These are phyloP conservation scores for Pediacus dermestoides DNA, from an alignment of 2,888 invertebrate genomes.

Conservation along the genomic window DNA sequence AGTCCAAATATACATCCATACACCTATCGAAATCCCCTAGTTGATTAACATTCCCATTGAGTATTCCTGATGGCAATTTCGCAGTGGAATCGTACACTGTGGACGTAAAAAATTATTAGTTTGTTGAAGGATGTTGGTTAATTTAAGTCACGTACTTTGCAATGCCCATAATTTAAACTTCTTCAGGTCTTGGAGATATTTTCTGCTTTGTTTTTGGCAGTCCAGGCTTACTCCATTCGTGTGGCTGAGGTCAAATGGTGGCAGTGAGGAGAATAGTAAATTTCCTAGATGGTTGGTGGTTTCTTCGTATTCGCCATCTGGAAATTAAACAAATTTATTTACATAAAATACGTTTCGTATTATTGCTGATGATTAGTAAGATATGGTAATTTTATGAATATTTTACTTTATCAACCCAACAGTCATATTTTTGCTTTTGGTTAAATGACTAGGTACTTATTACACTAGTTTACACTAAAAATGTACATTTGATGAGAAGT, in stretches of 20 bases:
- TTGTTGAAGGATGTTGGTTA: neutral
- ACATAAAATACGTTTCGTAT: too few relatives aligned
- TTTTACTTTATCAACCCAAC: too few relatives aligned
- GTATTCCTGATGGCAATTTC: slow-evolving; percentile 47
- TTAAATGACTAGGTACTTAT: too few relatives aligned
- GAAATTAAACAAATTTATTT: slow-evolving; percentile 24
- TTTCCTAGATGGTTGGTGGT: slow-evolving; percentile 36
- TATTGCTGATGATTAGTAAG: too few relatives aligned
- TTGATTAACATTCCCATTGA: slow-evolving; percentile 49
- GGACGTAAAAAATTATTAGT: slow-evolving; percentile 21
- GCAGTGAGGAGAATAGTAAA: slow-evolving; percentile 35
- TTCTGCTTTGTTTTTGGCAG: slow-evolving; percentile 41
- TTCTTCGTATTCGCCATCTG: slow-evolving; percentile 39
- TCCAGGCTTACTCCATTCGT: slow-evolving; percentile 37
- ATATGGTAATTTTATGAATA: too few relatives aligned
- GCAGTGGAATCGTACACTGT: slow-evolving; percentile 50
- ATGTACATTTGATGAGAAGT: too few relatives aligned
- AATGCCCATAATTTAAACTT: slow-evolving; percentile 47
- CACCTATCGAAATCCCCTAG: slow-evolving; percentile 49
- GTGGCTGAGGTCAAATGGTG: slow-evolving; percentile 43
- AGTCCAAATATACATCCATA: slow-evolving; percentile 34
- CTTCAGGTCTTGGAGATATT: slow-evolving; percentile 40
- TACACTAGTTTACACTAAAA: too few relatives aligned
- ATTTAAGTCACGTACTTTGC: slow-evolving; percentile 40
- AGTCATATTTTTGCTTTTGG: too few relatives aligned